phyloP scores from a whole-genome alignment of 2,888 invertebrate genomes.

The Nipponacmea schrenckii region DNA sequence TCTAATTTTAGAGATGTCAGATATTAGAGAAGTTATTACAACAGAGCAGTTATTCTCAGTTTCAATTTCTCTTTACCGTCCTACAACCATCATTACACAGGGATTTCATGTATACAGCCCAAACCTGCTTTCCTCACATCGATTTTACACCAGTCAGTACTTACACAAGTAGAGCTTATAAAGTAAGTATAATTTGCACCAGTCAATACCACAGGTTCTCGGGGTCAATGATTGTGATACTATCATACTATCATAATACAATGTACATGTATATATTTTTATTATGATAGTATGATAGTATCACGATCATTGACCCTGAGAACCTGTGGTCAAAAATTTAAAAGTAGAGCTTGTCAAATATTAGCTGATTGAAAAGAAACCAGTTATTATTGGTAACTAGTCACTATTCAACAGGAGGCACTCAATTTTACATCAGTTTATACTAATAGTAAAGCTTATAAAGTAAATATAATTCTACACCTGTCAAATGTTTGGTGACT shows the following conservation, averaged over 20 bases:
- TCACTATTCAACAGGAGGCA: too few species aligned
- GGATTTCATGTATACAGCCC: slow-evolving; percentile 63
- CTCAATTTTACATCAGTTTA: slow-evolving; percentile 58
- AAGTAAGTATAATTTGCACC: slow-evolving; percentile 38
- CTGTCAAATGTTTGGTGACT: too few species aligned
- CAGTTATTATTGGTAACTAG: too few species aligned
- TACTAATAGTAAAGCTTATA: slow-evolving; percentile 54
- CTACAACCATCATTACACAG: slow-evolving; percentile 60
- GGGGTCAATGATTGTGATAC: too few species aligned
- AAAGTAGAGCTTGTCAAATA: too few species aligned
- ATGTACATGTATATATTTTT: too few species aligned
- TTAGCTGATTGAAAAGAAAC: too few species aligned
- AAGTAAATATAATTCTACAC: slow-evolving; percentile 54
- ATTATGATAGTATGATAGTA: too few species aligned
- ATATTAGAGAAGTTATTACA: slow-evolving; percentile 52
- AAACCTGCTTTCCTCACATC: slow-evolving; percentile 51
- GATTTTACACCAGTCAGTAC: slow-evolving; percentile 60
- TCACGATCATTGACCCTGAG: too few species aligned
- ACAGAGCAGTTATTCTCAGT: slow-evolving; percentile 53
- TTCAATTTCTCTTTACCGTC: slow-evolving; percentile 59
- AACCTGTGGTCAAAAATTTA: too few species aligned
- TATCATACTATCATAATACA: too few species aligned
- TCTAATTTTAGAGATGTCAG: slow-evolving; percentile 49
- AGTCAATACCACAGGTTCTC: too few species aligned
- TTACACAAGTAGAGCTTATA: slow-evolving; percentile 51